Conservation (phyloP, 2,113 vertebrate genomes). For the Aegithalos caudatus region DNA sequence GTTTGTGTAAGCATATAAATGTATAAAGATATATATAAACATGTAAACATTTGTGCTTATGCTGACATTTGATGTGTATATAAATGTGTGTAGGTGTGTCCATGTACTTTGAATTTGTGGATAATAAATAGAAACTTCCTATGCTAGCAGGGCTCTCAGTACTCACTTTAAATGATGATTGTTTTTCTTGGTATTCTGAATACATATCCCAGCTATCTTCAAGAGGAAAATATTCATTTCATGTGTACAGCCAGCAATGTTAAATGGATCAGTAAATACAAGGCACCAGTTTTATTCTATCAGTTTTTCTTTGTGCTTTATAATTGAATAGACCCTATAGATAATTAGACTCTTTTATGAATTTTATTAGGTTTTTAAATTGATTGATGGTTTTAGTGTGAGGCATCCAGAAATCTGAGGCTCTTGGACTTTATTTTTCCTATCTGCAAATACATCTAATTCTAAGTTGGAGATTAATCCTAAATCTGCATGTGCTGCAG, state of each 20-base stretch:
- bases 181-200: neutral
- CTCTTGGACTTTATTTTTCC: neutral
- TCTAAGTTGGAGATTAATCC: neutral
- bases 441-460: neutral
- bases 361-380: neutral
- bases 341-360: neutral
- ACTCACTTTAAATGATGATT: neutral
- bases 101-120: neutral
- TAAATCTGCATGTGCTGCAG: neutral
- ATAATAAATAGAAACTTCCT: neutral
- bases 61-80: neutral
- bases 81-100: neutral
- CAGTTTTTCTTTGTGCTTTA: neutral
- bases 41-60: neutral
- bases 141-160: neutral
- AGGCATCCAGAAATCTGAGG: neutral
- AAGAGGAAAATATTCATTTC: slow-evolving; percentile 1
- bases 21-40: neutral
- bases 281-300: neutral
- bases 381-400: neutral
- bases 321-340: neutral
- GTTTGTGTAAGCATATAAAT: neutral
- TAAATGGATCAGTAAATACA: neutral
- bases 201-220: neutral
- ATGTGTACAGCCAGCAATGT: neutral